These are phyloP conservation scores for Ips nitidus DNA, from an alignment of 1,140 invertebrate species.

Conservation along the genomic window DNA sequence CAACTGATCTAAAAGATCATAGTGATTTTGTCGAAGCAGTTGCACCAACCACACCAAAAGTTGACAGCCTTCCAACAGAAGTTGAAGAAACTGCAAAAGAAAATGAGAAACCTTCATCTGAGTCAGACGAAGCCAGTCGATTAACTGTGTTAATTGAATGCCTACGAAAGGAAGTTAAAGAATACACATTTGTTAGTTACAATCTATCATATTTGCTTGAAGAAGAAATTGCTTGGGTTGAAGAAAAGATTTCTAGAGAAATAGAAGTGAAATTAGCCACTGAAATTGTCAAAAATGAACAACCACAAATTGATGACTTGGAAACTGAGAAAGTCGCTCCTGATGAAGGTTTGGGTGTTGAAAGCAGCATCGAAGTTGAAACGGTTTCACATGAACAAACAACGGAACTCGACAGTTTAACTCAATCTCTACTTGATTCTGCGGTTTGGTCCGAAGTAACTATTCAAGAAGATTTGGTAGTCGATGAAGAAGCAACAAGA, in stretches of 20 bases:
- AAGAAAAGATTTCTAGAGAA: slow-evolving; percentile 16
- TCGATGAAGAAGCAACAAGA: no score
- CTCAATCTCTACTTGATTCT: no score
- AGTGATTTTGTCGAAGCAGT: no score
- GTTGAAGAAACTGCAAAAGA: not conserved
- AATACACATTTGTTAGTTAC: not conserved
- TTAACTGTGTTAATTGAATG: slow-evolving; percentile 1
- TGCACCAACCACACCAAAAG: not conserved
- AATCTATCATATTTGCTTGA: slow-evolving; percentile 19
- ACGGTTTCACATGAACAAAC: no score
- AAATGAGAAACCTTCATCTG: not conserved
- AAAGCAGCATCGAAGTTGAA: not conserved
- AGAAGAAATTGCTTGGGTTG: slow-evolving; percentile 20
- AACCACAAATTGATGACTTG: slow-evolving; percentile 3
- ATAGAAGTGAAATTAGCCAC: not conserved
- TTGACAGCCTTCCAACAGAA: slow-evolving; percentile 1
- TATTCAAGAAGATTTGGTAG: no score
- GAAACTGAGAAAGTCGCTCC: not conserved
- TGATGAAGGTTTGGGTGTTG: not conserved
- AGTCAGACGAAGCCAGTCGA: not conserved
- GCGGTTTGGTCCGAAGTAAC: no score
- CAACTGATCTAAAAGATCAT: no score
- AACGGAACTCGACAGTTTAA: no score
- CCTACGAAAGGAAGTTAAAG: not conserved
- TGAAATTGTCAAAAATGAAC: not conserved